Percentiles rank a stretch among this genome's conserved stretches.
Conservation (phyloP, 2,888 invertebrate genomes). For the Apotomis capreana region DNA sequence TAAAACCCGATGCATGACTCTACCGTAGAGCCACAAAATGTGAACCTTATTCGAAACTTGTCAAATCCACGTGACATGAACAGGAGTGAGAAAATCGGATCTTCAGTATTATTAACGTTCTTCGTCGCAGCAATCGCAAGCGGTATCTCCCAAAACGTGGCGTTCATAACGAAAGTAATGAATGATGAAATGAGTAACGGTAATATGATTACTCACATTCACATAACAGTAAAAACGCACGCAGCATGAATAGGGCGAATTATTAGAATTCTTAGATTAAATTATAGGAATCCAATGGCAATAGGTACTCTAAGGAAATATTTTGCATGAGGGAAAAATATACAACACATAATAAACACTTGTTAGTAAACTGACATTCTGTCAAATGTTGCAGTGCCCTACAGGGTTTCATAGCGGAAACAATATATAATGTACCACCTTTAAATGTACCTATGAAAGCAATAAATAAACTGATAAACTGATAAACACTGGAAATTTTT, state of each 20-base stretch:
- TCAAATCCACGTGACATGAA: too few species aligned
- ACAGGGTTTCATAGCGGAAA: too few species aligned
- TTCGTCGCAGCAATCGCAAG: background rate
- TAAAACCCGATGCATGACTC: too few species aligned
- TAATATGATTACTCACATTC: conserved; percentile 34
- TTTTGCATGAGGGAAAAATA: background rate
- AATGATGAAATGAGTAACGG: conserved; percentile 21
- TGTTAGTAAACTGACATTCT: too few species aligned
- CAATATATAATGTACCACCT: too few species aligned
- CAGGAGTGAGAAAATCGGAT: too few species aligned
- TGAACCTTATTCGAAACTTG: too few species aligned
- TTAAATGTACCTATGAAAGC: too few species aligned
- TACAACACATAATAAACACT: background rate
- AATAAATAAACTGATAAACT: too few species aligned
- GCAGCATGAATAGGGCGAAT: conserved; percentile 17
- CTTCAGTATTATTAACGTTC: background rate
- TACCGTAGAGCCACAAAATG: too few species aligned
- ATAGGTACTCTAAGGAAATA: background rate
- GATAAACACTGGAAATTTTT: too few species aligned
- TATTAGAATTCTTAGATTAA: conserved; percentile 5
- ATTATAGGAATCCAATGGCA: background rate
- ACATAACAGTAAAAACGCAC: conserved; percentile 29
- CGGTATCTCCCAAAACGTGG: background rate
- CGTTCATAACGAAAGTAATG: conserved; percentile 1
- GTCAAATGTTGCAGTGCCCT: too few species aligned